A percentile compares a stretch with the other conserved stretches of the same genome.
These are phyloP conservation scores for Spilosoma lubricipeda DNA, from an alignment of 2,888 invertebrate genomes.

Conservation along the genomic window DNA sequence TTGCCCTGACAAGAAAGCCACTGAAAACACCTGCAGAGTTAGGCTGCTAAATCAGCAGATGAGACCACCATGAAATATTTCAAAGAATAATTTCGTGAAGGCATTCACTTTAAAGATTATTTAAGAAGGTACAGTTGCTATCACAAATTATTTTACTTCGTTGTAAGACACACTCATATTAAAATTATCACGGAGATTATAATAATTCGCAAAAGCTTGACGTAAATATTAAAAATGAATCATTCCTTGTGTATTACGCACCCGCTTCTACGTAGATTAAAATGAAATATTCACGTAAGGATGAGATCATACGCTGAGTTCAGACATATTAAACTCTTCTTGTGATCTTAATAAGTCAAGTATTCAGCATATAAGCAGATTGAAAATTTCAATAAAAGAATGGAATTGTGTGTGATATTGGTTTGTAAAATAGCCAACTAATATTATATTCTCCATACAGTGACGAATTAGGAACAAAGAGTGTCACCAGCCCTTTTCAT, in stretches of 20 bases:
- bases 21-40: not conserved
- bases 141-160: not conserved
- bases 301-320: slow-evolving; percentile 13
- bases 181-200: not conserved
- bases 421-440: too few species aligned
- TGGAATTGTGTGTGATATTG: too few species aligned
- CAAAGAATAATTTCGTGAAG: not conserved
- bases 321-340: slow-evolving; percentile 19
- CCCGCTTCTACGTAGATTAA: slow-evolving; percentile 15
- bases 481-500: too few species aligned
- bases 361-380: not conserved
- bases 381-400: not conserved
- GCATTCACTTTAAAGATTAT: not conserved
- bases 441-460: too few species aligned
- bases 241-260: not conserved
- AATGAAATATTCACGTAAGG: slow-evolving; percentile 26
- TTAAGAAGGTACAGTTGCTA: not conserved
- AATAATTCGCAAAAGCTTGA: not conserved
- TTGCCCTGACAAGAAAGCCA: not conserved
- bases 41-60: not conserved
- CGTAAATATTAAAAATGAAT: slow-evolving; percentile 18
- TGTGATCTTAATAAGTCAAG: slow-evolving; percentile 11
- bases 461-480: too few species aligned
- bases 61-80: not conserved
- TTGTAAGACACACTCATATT: not conserved